A percentile compares a stretch with the other conserved stretches of the same genome.
phyloP scores from a whole-genome alignment of 1,140 invertebrate genomes.

The Pseudoatta argentina region DNA sequence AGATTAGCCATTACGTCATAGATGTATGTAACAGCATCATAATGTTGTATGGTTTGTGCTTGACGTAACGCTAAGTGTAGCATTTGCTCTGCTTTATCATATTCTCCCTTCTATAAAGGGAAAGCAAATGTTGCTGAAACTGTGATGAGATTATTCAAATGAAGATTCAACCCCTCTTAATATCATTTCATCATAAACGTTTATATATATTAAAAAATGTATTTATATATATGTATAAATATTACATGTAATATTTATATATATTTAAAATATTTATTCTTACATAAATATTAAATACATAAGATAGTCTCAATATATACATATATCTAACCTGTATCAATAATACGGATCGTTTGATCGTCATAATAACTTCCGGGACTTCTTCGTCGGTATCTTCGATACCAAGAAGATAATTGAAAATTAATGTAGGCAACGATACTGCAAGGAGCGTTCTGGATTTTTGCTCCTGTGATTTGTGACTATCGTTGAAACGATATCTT shows the following conservation, averaged over 20 bases:
- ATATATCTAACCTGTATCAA: constrained; percentile 86
- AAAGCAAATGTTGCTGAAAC: constrained; percentile 60
- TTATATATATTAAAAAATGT: neutral
- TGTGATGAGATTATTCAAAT: constrained; percentile 14
- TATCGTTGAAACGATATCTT: neutral
- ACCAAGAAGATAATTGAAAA: constrained; percentile 82
- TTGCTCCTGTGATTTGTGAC: neutral
- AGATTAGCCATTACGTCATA: constrained; percentile 97
- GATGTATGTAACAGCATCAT: constrained; percentile 93
- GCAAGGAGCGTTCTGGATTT: constrained; percentile 12
- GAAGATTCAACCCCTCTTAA: neutral
- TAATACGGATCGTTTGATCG: constrained; percentile 91
- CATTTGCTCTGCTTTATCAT: constrained; percentile 93
- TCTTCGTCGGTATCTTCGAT: constrained; percentile 84
- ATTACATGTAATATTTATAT: neutral
- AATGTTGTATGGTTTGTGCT: constrained; percentile 92
- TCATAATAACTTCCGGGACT: constrained; percentile 90
- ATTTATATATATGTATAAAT: neutral
- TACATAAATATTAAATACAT: constrained; percentile 4
- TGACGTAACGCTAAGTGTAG: constrained; percentile 93
- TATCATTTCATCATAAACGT: neutral
- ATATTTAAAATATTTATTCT: neutral
- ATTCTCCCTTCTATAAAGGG: constrained; percentile 89
- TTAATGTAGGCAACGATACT: constrained; percentile 54
- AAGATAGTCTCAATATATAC: constrained; percentile 8